Base-by-base conservation (phyloP, 1,140 invertebrate species). In the Meloidogyne hapla region DNA sequence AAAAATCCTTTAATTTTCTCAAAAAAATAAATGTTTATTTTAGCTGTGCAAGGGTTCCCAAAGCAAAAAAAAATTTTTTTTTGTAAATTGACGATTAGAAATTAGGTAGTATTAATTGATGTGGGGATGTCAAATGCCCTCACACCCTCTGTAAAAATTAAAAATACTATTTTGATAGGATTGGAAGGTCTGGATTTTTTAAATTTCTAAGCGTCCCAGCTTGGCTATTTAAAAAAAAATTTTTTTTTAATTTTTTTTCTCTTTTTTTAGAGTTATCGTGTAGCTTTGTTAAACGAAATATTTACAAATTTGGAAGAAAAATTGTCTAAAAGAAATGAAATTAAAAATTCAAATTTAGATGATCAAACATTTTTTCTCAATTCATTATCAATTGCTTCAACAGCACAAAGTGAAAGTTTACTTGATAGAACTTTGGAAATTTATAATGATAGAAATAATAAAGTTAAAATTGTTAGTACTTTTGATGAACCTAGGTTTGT, bases 401-500 rank as follows among this genome's bases (percentile, higher is more conserved):
- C 21, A 38, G 40, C 56, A 21, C 61, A 64, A 42, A 73, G 64
- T 64, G 71, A 73, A n/a, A 13, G 28, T 33, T 61, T 56, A 26
- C 9, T 73, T 6, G 71, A 73, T 15, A 42, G 71, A 56, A 23
- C 56, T 12, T n/a, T 61, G 10, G 56, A 65, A 33, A 25, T 73
- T 15, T 73, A 64, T 40, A 65, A 40, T 18, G 23, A 42, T 12
- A 61, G 28, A n/a, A 42, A 73, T 38, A 73, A 73, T 61, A 5
- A 40, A 73, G 56, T 73, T 23, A 42, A 63, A 38, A 63, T 73
- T 21, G 56, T 40, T 38, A 12, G 12, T 38, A 3, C 21, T 61
- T 23, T 18, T n/a, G 56, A 28, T 38, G 71, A 73, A 38, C n/a
- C n/a, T 15, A 73, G 71, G 71, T 63, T 25, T n/a, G 9, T 72